Base-by-base conservation (phyloP, 2,113 vertebrate genomes). In the Otus sunia region DNA sequence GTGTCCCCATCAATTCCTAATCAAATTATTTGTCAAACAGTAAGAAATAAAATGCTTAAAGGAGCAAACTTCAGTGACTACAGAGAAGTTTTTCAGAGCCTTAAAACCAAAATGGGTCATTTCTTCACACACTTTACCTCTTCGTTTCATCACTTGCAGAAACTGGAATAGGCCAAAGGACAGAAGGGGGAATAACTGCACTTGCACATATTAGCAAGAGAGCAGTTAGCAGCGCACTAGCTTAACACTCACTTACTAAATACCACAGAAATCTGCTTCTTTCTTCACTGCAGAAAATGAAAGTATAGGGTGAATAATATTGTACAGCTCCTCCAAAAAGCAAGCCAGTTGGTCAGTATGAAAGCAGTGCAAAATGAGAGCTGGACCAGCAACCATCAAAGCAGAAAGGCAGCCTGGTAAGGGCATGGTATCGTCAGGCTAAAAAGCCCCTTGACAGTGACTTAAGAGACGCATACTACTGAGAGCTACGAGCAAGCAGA, bases 391-490 rank as follows among this genome's bases (percentile, higher is more conserved):
- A 74, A 55, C 4, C 23, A 16, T 3, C 32, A 30, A 58, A 72
- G 75, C 56, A 81, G 73, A 71, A 88, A 55, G 73, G 26, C 52
- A 32, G 53, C 10, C 23, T 13, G 30, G 10, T 4, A 27, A 27
- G 43, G 32, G 19, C 34, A 37, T 0, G 1, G 6, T 7, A 14
- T 8, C 78, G 19, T 29, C 63, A 27, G 0, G 1, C 32, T 39
- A 7, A 8, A 56, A 37, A 23, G 27, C 4, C 4, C 2, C 15
- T 21, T 29, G 23, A 7, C 12, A 12, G 73, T 6, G 41, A 39
- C 14, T 3, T 7, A 11, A 63, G 66, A 50, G 15, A 43, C 8
- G 16, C 20, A 4, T 0, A 22, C 32, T 8, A 21, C 52, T 3
- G 3, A 36, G 41, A 13, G 8, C 27, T 18, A 11, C 3, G 1